Evolutionary conservation across 1,140 invertebrate species (phyloP), one percentile per base, ranked within the genome.

Genomic region (Halictus rubicundus): DNA sequence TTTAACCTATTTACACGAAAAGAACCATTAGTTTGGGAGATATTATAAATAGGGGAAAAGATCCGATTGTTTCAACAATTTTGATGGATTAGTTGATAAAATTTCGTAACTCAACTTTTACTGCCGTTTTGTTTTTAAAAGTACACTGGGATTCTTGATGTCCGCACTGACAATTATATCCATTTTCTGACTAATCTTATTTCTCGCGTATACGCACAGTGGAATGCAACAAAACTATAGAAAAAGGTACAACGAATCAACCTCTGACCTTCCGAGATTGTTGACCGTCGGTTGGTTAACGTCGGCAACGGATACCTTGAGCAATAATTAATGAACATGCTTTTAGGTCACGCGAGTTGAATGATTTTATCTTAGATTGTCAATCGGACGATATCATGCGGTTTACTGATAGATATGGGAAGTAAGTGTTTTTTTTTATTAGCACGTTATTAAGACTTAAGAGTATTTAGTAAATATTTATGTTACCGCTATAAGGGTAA

Each of bases 261-360:
- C 23, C 49, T 66, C 21, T n/a, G 32, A 75, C 39, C 46, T 32
- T 6, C 27, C 1, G 3, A 52, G 12, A 68, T 54, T 75, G 32
- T 66, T 66, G 23, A 39, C 49, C 46, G 46, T 16, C 16, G 32
- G 46, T 16, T n/a, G 32, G 46, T 52, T 74, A 54, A 74, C 64
- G 2, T 65, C 42, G 14, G 8, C 16, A 14, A 14, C 10, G 27
- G 19, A 16, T 68, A 66, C 39, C 46, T 16, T 57, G 19, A 27
- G 7, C 14, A 37, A 37, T 65, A 75, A 75, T 57, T 10, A 16
- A 3, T 21, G 37, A 16, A 7, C 61, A 1, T 54, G 37, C 27
- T 54, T 65, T 5, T n/a, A 65, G 9, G 60, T 32, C 60, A 63
- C 60, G 60, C 60, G 60, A 63, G 60, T 21, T 37, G 27, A 63